Percentiles rank a stretch among this genome's conserved stretches.
These are phyloP conservation scores for Mylabris phalerata DNA, from an alignment of 1,140 invertebrate genomes.

Conservation along the genomic window DNA sequence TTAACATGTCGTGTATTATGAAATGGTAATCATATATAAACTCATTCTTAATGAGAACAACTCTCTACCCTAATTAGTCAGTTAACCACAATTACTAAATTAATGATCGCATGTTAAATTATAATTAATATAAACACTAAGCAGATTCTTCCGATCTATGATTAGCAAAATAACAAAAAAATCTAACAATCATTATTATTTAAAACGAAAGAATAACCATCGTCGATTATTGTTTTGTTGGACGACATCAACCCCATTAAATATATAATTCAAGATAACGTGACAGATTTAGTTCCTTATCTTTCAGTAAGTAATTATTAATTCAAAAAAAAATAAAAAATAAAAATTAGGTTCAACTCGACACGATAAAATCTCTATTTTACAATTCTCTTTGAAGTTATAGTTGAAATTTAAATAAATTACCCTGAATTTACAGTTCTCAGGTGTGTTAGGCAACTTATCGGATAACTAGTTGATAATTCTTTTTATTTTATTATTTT, in stretches of 20 bases:
- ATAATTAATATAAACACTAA: slow-evolving; percentile 17
- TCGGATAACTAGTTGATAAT: too few relatives aligned
- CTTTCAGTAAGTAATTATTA: background rate
- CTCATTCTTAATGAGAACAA: slow-evolving; percentile 10
- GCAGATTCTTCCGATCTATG: too few relatives aligned
- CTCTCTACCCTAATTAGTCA: slow-evolving; percentile 13
- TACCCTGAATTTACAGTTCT: too few relatives aligned
- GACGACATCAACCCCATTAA: background rate
- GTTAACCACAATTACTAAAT: slow-evolving; percentile 20
- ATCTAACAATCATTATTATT: too few relatives aligned
- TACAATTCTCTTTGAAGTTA: too few relatives aligned
- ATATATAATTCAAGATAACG: background rate
- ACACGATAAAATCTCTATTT: background rate
- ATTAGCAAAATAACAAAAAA: too few relatives aligned
- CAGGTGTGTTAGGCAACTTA: too few relatives aligned
- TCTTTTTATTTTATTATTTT: too few relatives aligned
- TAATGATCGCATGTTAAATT: slow-evolving; percentile 14
- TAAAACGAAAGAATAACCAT: too few relatives aligned
- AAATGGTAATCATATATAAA: slow-evolving; percentile 16
- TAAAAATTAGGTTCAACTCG: background rate
- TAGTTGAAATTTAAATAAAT: too few relatives aligned
- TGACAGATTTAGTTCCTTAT: background rate
- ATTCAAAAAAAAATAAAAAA: background rate
- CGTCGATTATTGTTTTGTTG: background rate
- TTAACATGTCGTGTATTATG: slow-evolving; percentile 11